Conservation (phyloP, 2,113 vertebrate species). For the Parus major region DNA sequence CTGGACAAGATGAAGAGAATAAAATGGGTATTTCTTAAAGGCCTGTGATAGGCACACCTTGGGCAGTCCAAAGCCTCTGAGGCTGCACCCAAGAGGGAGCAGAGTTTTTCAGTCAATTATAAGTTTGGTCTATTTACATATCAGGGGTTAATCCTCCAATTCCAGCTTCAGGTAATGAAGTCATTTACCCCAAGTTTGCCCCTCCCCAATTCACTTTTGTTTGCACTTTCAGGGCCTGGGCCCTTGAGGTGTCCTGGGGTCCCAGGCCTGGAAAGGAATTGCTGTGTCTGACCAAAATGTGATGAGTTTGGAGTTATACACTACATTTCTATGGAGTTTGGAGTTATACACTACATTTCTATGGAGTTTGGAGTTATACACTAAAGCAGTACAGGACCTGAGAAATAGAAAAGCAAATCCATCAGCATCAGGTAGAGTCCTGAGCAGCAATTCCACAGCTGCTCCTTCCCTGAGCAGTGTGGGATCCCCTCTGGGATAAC, state of each 20-base stretch:
- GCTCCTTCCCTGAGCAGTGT: background rate
- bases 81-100: too few species aligned
- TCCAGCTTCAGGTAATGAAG: background rate
- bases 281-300: background rate
- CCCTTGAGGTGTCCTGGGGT: too few species aligned
- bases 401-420: background rate
- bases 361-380: background rate
- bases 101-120: background rate
- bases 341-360: background rate
- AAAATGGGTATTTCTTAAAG: background rate
- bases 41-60: background rate
- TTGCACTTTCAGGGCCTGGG: background rate
- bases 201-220: background rate
- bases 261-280: background rate
- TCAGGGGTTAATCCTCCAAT: background rate
- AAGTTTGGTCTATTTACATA: background rate
- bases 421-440: accelerated
- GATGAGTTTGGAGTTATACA: background rate
- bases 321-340: too few species aligned
- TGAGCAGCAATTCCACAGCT: background rate
- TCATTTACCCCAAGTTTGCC: background rate
- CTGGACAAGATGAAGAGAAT: background rate
- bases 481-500: background rate
- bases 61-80: background rate
- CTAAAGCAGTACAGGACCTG: background rate